Base-by-base conservation (phyloP, 2,113 vertebrate species). In the Megalops atlanticus region DNA sequence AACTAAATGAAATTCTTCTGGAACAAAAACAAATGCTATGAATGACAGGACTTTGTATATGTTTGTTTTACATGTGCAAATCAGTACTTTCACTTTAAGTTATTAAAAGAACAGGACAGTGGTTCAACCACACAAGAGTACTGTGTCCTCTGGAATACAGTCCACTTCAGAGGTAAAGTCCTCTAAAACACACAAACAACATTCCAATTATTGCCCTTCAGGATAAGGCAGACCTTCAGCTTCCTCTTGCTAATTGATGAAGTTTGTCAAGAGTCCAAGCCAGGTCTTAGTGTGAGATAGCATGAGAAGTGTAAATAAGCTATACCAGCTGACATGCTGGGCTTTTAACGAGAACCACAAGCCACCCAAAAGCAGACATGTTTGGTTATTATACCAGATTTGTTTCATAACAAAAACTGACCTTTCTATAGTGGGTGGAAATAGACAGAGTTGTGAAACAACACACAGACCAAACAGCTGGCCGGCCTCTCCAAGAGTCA, bases 361-460 rank as follows among this genome's bases (percentile, higher is more conserved):
- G 69, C 8, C 69, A 64, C 70, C 36, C 70, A 35, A 3, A 39
- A 38, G 35, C 70, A 39, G 70, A 72, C 33, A 38, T 41, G 72
- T 74, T 18, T 74, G 71, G 71, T 74, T 74, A n/a, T n/a, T 14
- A 38, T 43, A 43, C 41, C 36, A 70, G 21, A 27, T 15, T 16
- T 74, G 36, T 43, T 8, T 74, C 41, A 38, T 43, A n/a, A 74
- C 70, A 74, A 74, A 43, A n/a, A 16, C 38, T 1, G 39, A 43
- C 39, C 35, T 74, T 74, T 43, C 36, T 74, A 40, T 15, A 41
- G 38, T 41, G 24, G 18, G 16, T n/a, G 36, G 21, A 70, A 31
- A 12, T 27, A 33, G 68, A 70, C 68, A 70, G 68, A 43, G 72
- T 41, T 40, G 36, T 38, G 72, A 74, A 74, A 74, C 36, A 40